phyloP scores from a whole-genome alignment of 2,797 vertebrate genomes.

The Heterohyrax brucei region DNA sequence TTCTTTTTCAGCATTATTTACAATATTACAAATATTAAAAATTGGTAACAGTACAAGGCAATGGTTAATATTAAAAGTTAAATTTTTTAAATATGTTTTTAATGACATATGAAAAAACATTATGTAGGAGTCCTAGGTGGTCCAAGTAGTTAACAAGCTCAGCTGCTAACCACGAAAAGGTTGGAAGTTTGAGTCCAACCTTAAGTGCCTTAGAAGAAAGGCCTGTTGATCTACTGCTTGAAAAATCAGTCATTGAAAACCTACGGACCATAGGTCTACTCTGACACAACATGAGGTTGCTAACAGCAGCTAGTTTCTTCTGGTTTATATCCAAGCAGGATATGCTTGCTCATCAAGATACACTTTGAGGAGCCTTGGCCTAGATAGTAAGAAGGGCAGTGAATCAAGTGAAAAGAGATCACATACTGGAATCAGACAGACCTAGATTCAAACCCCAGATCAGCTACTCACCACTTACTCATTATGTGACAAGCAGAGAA shows the following conservation, averaged over 20 bases:
- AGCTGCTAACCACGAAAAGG: neutral
- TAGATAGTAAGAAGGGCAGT: conserved; percentile 2
- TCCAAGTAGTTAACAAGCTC: neutral
- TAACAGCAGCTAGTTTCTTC: neutral
- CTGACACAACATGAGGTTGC: neutral
- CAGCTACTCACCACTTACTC: neutral
- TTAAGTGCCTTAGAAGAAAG: neutral
- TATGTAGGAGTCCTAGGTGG: neutral
- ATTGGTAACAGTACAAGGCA: neutral
- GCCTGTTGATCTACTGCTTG: neutral
- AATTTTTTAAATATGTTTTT: neutral
- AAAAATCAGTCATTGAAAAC: neutral
- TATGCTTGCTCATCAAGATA: conserved; percentile 48
- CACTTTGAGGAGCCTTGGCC: conserved; percentile 36
- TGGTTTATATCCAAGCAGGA: conserved; percentile 8
- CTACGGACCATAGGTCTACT: neutral
- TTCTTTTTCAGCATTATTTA: neutral
- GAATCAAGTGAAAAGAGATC: conserved; percentile 44
- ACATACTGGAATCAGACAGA: neutral
- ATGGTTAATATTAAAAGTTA: neutral
- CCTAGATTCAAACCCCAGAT: conserved; percentile 3
- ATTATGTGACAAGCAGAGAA: neutral
- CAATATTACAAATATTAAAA: conserved; percentile 49
- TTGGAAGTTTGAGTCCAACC: neutral
- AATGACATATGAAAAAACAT: neutral